Evolutionary conservation across 2,888 invertebrate species (phyloP), one percentile per base, ranked within the genome.

Genomic region (Lasioglossum pauxillum): DNA sequence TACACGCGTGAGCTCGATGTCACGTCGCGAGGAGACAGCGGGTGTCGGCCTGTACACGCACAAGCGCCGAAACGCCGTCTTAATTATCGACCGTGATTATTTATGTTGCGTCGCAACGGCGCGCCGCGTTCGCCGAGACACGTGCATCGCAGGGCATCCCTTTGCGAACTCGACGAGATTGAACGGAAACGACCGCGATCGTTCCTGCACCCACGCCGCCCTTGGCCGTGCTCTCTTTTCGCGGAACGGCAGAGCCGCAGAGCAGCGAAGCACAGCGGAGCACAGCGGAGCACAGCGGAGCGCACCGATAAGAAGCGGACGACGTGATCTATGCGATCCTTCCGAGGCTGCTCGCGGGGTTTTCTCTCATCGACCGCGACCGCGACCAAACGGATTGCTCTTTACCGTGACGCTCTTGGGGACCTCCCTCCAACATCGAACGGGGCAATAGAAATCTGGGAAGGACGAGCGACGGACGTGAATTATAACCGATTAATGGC

Each of bases 21-120:
- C 94, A 93, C 91, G 93, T 92, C 88, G 93, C 87, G 93, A 91
- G 79, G 90, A 91, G 91, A 88, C 93, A 93, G 94, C 93, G 90
- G 94, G 92, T 92, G 91, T 89, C 91, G 89, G 81, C 87, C 86
- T 82, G 91, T 91, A 87, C 90, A 87, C 90, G 90, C 89, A 87
- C 90, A 81, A 86, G 88, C 90, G 87, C 83, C 89, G 78, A 89
- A 86, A 89, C 84, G 89, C 89, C 89, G 88, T 93, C 93, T 93
- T 93, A 93, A 94, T 93, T 93, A 93, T 93, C 92, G 85, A 80
- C 78, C 83, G 72, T 82, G 88, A 90, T 92, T 92, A 93, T 93
- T 93, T 92, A 93, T 90, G 87, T 81, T 83, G 80, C 83, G 82
- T 74, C 75, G 89, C 74, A 16, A 41, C 76, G 27, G 46, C 83